Evolutionary conservation across 2,113 vertebrate genomes (phyloP).

Genomic region (Cyanistes caeruleus): DNA sequence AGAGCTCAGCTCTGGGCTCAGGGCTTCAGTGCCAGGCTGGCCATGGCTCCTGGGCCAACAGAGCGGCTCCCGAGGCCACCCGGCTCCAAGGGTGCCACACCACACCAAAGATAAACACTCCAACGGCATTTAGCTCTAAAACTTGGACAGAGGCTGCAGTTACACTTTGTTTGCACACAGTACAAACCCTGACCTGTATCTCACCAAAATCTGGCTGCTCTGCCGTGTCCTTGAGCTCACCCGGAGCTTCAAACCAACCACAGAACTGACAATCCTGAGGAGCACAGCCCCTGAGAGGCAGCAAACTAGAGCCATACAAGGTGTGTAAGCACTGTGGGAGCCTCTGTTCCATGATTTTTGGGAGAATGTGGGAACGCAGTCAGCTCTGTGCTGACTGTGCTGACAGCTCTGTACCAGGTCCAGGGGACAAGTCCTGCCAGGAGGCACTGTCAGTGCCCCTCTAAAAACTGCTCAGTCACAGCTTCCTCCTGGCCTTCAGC

Average conservation of each 20-base stretch:
- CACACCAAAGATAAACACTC: background rate
- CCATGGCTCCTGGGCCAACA: background rate
- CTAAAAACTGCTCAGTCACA: background rate
- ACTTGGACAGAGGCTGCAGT: background rate
- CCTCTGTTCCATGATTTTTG: accelerated
- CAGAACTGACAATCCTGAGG: background rate
- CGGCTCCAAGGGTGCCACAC: background rate
- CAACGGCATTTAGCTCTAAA: background rate
- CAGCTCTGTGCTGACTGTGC: accelerated
- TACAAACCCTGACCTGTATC: background rate
- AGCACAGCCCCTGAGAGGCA: background rate
- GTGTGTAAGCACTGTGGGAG: background rate
- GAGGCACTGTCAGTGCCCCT: accelerated
- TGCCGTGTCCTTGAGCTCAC: background rate
- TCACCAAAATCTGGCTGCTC: background rate
- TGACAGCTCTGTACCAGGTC: no score
- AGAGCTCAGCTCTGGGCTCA: accelerated
- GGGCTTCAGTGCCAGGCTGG: background rate
- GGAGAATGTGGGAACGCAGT: accelerated
- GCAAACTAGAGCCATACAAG: background rate
- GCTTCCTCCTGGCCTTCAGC: background rate
- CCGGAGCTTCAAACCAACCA: background rate
- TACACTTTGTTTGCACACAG: background rate
- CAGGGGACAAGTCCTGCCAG: background rate
- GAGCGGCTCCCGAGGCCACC: accelerated